Evolutionary conservation across 2,888 invertebrate genomes (phyloP).

Genomic region (Yponomeuta cagnagella): DNA sequence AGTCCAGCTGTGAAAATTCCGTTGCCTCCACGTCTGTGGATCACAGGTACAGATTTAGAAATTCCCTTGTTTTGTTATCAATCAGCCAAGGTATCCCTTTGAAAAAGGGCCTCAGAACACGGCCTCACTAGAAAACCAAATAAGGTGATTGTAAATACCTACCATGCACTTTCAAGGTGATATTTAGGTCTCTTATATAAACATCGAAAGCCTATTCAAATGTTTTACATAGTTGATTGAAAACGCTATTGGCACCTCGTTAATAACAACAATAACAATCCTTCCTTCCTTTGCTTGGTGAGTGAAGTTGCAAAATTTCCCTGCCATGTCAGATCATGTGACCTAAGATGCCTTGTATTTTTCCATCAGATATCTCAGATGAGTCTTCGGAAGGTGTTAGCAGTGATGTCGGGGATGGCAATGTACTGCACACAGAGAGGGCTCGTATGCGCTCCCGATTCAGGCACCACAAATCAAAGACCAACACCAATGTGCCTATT

Average conservation of each 20-base stretch:
- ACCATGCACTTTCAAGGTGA: neutral
- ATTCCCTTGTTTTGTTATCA: neutral
- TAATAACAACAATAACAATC: neutral
- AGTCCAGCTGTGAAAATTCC: conserved; percentile 67
- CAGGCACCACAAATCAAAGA: conserved; percentile 54
- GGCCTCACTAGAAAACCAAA: neutral
- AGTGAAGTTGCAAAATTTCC: neutral
- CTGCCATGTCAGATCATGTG: neutral
- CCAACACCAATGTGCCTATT: conserved; percentile 71
- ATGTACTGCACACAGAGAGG: conserved; percentile 42
- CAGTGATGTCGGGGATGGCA: conserved; percentile 46
- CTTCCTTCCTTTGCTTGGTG: neutral
- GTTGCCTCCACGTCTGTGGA: conserved; percentile 68
- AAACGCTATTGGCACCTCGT: neutral
- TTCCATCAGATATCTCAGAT: conserved; percentile 54
- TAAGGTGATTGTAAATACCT: neutral
- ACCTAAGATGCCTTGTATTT: neutral
- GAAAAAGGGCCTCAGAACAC: neutral
- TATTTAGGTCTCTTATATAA: neutral
- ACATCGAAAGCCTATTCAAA: neutral
- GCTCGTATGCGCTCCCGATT: conserved; percentile 56
- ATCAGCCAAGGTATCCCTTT: neutral
- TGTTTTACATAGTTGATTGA: neutral
- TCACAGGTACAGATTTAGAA: conserved; percentile 50
- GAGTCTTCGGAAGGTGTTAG: conserved; percentile 62